Evolutionary conservation across 2,113 vertebrate genomes (phyloP), one percentile per base, ranked within the genome.

Genomic region (Microcebus lehilahytsara): DNA sequence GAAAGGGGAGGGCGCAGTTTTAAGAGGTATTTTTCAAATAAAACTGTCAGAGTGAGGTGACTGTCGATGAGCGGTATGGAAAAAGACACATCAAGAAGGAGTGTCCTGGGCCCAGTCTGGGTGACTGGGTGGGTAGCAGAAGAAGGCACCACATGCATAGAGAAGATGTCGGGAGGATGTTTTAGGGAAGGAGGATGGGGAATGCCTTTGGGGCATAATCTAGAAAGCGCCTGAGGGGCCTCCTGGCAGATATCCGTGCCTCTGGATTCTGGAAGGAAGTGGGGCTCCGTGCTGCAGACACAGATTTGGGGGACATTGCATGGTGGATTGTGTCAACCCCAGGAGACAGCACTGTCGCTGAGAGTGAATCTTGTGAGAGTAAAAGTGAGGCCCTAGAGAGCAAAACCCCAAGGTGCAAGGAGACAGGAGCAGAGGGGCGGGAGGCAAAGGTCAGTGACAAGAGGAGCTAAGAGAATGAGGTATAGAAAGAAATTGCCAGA

Each of bases 1-100:
- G 11, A 9, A 11, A 17, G 9, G 10, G 5, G 32, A 42, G 12
- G 27, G 46, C 37, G 13, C 6, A 37, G 32, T 27, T 12, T 81
- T 27, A 3, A 22, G 32, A 71, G 40, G 5, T 2, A 30, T 3
- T 46, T 40, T 58, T 22, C 13, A 62, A 22, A 34, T 85, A 32
- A 75, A 80, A 9, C 12, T 11, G 30, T n/a, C 79, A 71, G 89
- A 34, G 32, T 14, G 27, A 56, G 23, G 34, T 46, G 60, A 30
- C n/a, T 8, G 40, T 13, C 19, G 37, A 19, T n/a, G 10, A 42
- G 49, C 37, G 32, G 22, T 84, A 3, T 75, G 32, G 17, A n/a
- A 42, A 17, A 66, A 20, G 13, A 12, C 27, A 3, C 0, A 2
- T 71, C 14, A 17, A 7, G 49, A 2, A 27, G n/a, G 17, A 19